Conservation (phyloP, 2,888 invertebrate species). For the Morpho helenor region DNA sequence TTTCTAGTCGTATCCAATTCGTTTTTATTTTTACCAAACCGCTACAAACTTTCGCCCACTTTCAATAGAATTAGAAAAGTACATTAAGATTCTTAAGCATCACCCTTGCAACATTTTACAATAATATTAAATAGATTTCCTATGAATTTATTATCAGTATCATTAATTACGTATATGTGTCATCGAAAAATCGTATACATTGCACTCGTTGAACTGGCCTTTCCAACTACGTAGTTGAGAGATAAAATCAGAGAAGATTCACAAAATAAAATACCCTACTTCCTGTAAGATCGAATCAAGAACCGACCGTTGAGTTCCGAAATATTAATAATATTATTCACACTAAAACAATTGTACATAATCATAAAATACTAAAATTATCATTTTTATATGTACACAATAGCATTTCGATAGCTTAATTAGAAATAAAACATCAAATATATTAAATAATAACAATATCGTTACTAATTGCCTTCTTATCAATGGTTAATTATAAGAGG, state of each 20-base stretch:
- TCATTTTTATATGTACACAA: constrained; percentile 73
- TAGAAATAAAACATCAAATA: constrained; percentile 79
- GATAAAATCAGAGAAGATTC: constrained; percentile 53
- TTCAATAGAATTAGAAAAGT: constrained; percentile 53
- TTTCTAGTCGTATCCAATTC: constrained; percentile 34
- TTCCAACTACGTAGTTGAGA: constrained; percentile 53
- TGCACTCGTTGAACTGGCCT: constrained; percentile 79
- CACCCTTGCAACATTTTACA: constrained; percentile 69
- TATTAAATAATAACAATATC: constrained; percentile 80
- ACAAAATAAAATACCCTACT: constrained; percentile 53
- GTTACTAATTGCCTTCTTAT: constrained; percentile 78
- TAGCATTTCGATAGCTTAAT: constrained; percentile 73
- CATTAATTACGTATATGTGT: constrained; percentile 75
- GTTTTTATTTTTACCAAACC: constrained; percentile 45
- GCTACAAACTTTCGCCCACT: constrained; percentile 44
- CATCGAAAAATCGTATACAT: constrained; percentile 79
- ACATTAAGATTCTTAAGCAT: constrained; percentile 62
- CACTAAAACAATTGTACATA: constrained; percentile 78
- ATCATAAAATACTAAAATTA: constrained; percentile 71
- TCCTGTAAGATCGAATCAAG: constrained; percentile 49
- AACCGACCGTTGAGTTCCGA: constrained; percentile 60
- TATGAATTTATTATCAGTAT: constrained; percentile 73
- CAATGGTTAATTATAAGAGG: constrained; percentile 80
- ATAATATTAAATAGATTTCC: constrained; percentile 63
- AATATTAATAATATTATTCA: constrained; percentile 74